These are phyloP conservation scores for Conchocele bisecta DNA, from an alignment of 2,888 invertebrate species.

Conservation along the genomic window DNA sequence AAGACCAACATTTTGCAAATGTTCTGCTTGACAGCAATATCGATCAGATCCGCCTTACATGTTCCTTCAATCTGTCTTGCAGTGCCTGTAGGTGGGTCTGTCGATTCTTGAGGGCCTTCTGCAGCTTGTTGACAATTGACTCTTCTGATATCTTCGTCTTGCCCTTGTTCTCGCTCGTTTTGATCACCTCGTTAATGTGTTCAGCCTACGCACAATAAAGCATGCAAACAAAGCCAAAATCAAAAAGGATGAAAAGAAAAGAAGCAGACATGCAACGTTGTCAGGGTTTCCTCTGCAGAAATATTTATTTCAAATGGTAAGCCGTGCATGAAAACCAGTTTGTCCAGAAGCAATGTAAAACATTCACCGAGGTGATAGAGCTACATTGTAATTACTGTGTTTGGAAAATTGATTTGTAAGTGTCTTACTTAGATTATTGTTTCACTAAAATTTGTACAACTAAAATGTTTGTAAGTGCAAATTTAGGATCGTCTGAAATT, in stretches of 20 bases:
- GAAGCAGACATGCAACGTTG: not conserved
- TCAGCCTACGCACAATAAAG: conserved; percentile 66
- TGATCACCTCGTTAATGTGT: conserved; percentile 79
- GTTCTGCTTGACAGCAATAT: too few relatives aligned
- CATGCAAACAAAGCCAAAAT: not conserved
- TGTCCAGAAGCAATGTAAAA: too few relatives aligned
- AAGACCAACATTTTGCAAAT: not conserved
- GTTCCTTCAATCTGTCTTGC: conserved; percentile 94
- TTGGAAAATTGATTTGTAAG: too few relatives aligned
- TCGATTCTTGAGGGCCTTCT: conserved; percentile 93
- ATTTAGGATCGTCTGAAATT: too few relatives aligned
- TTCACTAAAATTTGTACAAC: too few relatives aligned
- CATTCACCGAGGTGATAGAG: too few relatives aligned
- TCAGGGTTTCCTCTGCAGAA: too few relatives aligned
- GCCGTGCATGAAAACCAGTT: too few relatives aligned
- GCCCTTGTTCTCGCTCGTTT: conserved; percentile 90
- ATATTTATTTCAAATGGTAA: too few relatives aligned
- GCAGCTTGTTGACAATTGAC: conserved; percentile 90
- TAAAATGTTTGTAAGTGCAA: too few relatives aligned
- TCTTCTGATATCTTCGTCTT: conserved; percentile 89
- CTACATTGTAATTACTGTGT: too few relatives aligned
- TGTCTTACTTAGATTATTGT: too few relatives aligned
- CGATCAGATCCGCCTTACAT: conserved; percentile 83
- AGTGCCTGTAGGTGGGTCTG: conserved; percentile 96
- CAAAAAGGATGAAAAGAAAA: not conserved